Evolutionary conservation across 2,888 invertebrate genomes (phyloP), one percentile per base, ranked within the genome.

Genomic region (Mystacides longicornis): DNA sequence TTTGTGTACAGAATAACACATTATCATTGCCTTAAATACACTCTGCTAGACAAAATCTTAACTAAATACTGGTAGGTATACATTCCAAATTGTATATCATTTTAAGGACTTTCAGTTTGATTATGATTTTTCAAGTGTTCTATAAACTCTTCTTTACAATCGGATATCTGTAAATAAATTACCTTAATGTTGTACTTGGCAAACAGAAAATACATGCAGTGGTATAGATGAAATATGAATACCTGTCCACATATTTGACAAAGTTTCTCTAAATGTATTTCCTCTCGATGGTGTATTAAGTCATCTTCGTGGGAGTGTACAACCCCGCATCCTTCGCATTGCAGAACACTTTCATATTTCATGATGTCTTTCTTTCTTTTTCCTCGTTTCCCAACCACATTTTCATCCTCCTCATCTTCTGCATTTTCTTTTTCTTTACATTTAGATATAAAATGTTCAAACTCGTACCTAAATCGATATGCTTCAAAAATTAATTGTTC

Each of bases 251-350:
- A 57, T 20, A 46, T 18, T 19, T 57, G 51, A 37, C 57, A 57
- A 14, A 57, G 47, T 21, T 31, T 23, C 14, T 46, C 19, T 16
- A 49, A 27, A 7, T 57, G 54, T 19, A 43, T 54, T 19, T 51
- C 49, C 33, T 51, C 42, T 62, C 68, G 72, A 59, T 77, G 77
- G 3, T 61, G 64, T 62, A 69, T 68, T n/a, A 76, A 66, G 43
- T 65, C 64, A 23, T 65, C 60, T 59, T 70, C 65, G 18, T 69
- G 65, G 48, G 67, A 63, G 60, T 69, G 73, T 67, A 69, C 71
- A 37, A 68, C 68, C 1, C 68, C 68, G 64, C 77, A 77, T 22
- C 69, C 63, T 66, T 77, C 77, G 65, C 77, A 77, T 63, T 77
- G 77, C 22, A 23, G 11, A 11, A 48, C 23, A 46, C 21, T 18